Percentiles rank a stretch among this genome's conserved stretches.
Conservation (phyloP, 2,797 vertebrate species). For the Tolypeutes matacus region DNA sequence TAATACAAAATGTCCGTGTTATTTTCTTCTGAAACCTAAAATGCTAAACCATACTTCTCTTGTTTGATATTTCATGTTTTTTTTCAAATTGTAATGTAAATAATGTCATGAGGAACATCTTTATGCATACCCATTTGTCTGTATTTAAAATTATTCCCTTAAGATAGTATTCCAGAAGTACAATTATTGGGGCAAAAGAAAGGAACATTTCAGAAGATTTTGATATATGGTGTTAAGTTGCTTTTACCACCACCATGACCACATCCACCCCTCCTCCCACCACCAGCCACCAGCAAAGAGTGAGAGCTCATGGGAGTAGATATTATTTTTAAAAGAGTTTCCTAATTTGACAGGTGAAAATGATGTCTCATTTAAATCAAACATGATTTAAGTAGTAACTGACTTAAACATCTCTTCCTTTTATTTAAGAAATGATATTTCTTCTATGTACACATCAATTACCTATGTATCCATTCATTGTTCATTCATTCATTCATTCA, state of each 20-base stretch:
- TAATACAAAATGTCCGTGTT: constrained; percentile 45
- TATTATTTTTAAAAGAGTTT: constrained; percentile 9
- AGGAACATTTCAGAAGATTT: constrained; percentile 7
- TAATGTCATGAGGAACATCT: constrained; percentile 21
- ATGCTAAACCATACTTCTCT: constrained; percentile 6
- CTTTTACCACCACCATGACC: background rate
- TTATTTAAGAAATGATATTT: constrained; percentile 51
- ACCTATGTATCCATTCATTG: background rate
- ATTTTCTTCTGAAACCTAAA: constrained; percentile 59
- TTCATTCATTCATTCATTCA: background rate
- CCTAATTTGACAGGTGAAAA: constrained; percentile 46
- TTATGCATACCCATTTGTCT: constrained; percentile 30
- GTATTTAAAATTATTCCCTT: constrained; percentile 47
- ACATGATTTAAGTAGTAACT: constrained; percentile 29
- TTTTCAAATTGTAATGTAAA: constrained; percentile 47
- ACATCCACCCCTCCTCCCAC: background rate
- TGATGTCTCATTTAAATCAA: constrained; percentile 54
- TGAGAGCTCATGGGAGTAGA: background rate
- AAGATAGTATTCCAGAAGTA: constrained; percentile 3
- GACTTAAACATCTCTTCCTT: background rate
- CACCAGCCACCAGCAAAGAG: background rate
- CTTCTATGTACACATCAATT: background rate
- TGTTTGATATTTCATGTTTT: background rate
- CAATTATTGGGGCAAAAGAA: constrained; percentile 37
- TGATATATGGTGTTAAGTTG: constrained; percentile 8